These are phyloP conservation scores for Temnopleurus reevesii DNA, from an alignment of 53 echinoderm and acorn worm genomes.

Conservation along the genomic window DNA sequence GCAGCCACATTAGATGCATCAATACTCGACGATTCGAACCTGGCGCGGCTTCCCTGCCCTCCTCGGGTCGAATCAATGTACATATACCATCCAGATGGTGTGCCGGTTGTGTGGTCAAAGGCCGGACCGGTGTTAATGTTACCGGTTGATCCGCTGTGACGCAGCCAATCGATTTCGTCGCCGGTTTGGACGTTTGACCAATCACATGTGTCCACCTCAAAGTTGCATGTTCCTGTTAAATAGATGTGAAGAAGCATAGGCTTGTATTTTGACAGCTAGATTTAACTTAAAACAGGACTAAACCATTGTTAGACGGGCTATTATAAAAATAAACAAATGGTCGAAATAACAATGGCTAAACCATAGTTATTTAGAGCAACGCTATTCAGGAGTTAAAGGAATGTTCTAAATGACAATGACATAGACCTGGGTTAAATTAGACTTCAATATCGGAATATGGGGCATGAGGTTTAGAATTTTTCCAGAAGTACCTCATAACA, in stretches of 20 bases:
- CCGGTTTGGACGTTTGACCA: constrained; percentile 78
- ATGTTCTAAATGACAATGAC: too few relatives aligned
- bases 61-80: constrained; percentile 76
- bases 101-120: constrained; percentile 81
- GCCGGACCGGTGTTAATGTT: constrained; percentile 71
- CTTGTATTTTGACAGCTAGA: background rate
- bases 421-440: too few relatives aligned
- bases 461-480: too few relatives aligned
- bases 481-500: too few relatives aligned
- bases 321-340: too few relatives aligned
- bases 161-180: constrained; percentile 87
- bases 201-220: constrained; percentile 75
- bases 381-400: too few relatives aligned
- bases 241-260: background rate
- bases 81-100: constrained; percentile 87
- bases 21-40: constrained; percentile 64
- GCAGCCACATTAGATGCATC: constrained; percentile 41
- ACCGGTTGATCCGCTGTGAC: constrained; percentile 79
- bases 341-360: too few relatives aligned
- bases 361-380: too few relatives aligned
- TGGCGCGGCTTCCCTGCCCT: constrained; percentile 58
- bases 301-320: too few relatives aligned
- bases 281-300: too few relatives aligned
- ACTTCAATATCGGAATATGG: too few relatives aligned
- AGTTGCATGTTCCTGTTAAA: constrained; percentile 70